Base-by-base conservation (phyloP, 2,113 vertebrate species). In the Menura novaehollandiae region DNA sequence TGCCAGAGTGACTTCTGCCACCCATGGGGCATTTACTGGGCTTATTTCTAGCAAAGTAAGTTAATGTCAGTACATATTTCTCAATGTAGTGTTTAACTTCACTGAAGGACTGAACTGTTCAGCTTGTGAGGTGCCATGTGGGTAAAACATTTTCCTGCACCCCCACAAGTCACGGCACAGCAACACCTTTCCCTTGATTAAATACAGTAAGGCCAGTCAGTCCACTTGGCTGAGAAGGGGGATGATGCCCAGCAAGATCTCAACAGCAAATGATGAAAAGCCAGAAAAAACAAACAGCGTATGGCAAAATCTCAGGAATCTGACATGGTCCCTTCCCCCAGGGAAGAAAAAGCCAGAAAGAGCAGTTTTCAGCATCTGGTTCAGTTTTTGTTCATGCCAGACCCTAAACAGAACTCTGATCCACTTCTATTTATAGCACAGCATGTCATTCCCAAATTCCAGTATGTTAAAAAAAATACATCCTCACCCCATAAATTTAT, bases 251-350 rank as follows among this genome's bases (percentile, higher is more conserved):
- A 46, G 26, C 35, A 78, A 72, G 15, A 68, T 75, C 72, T 78
- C 56, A 87, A 64, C 37, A 89, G 74, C 0, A 0, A 82, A 56
- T 88, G 71, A 92, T 89, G 73, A 92, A 96, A 94, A 91, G 96
- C 92, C 96, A 97, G 91, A 35, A 92, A 91, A 95, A 96, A 93
- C 88, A 96, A 93, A 89, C 73, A 72, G 76, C 9, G 21, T 58
- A 94, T 92, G 95, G 95, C 96, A 96, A 85, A 93, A 73, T 69
- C 88, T 94, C 96, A 96, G 83, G 96, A 95, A 96, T 96, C 94
- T 89, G 92, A 91, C 96, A 82, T 17, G 37, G 83, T 91, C 77
- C 83, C 91, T 89, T 91, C 86, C 96, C 68, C 76, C 86, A 93
- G 69, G 49, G 68, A 93, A 87, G 60, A 81, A 93, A 96, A 94